These are phyloP conservation scores for Drosophila cracens DNA, from an alignment of 2,888 invertebrate species.

Conservation along the genomic window DNA sequence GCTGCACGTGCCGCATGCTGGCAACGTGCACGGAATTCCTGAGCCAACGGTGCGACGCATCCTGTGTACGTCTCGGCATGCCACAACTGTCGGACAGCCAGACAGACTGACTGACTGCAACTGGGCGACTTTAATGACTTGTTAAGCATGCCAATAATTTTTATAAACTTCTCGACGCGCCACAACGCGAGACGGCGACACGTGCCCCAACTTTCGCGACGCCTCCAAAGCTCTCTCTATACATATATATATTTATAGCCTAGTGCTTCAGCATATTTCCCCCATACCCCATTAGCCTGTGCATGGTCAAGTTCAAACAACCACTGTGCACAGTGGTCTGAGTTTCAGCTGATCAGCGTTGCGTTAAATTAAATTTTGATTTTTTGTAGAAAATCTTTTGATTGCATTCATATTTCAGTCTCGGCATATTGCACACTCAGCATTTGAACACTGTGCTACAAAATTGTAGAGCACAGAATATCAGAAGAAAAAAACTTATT, in stretches of 20 bases:
- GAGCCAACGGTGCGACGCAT: slow-evolving; percentile 51
- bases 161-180: slow-evolving; percentile 65
- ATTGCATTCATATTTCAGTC: slow-evolving; percentile 65
- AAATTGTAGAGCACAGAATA: background rate
- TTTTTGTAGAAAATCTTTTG: slow-evolving; percentile 19
- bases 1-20: slow-evolving; percentile 79
- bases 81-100: slow-evolving; percentile 11
- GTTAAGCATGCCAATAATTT: slow-evolving; percentile 80
- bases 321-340: slow-evolving; percentile 34
- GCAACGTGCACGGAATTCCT: slow-evolving; percentile 83
- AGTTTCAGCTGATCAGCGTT: slow-evolving; percentile 73
- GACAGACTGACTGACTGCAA: slow-evolving; percentile 6
- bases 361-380: slow-evolving; percentile 84
- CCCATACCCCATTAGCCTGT: slow-evolving; percentile 12
- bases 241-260: background rate
- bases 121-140: slow-evolving; percentile 65
- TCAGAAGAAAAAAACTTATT: background rate
- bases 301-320: slow-evolving; percentile 70
- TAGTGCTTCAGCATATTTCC: slow-evolving; percentile 6
- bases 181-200: slow-evolving; percentile 48
- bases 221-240: slow-evolving; percentile 24
- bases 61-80: slow-evolving; percentile 39
- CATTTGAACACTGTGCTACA: slow-evolving; percentile 38
- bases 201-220: slow-evolving; percentile 71
- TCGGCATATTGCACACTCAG: slow-evolving; percentile 41